phyloP scores from a whole-genome alignment of 2,888 invertebrate genomes.

The Creontiades dilutus region DNA sequence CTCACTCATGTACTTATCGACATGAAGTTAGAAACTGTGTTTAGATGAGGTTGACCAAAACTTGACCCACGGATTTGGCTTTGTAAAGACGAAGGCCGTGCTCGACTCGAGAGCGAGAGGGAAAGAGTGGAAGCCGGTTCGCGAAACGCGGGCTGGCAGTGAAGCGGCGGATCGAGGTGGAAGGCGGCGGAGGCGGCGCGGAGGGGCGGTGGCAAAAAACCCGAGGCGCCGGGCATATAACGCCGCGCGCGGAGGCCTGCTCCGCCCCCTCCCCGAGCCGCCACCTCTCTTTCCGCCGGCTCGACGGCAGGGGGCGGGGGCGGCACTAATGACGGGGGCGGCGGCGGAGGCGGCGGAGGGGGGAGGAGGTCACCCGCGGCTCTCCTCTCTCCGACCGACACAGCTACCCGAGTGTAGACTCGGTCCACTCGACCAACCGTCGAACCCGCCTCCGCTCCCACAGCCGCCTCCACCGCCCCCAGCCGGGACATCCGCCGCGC shows the following conservation, averaged over 20 bases:
- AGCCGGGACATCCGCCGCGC: neutral
- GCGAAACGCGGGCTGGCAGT: conserved; percentile 50
- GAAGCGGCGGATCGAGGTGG: conserved; percentile 52
- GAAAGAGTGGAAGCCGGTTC: conserved; percentile 53
- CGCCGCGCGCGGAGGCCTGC: conserved; percentile 71
- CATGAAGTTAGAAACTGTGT: too few relatives aligned
- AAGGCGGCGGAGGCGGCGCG: conserved; percentile 49
- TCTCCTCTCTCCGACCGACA: conserved; percentile 71
- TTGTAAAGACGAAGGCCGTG: too few relatives aligned
- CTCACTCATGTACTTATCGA: too few relatives aligned
- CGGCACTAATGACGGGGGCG: conserved; percentile 75
- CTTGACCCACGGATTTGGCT: too few relatives aligned
- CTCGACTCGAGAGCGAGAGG: conserved; percentile 54
- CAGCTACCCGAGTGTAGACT: conserved; percentile 59
- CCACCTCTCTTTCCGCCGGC: neutral
- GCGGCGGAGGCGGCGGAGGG: conserved; percentile 71
- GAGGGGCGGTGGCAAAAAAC: conserved; percentile 71
- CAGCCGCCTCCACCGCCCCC: neutral
- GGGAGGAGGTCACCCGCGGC: conserved; percentile 74
- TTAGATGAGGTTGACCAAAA: too few relatives aligned
- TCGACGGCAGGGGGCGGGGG: conserved; percentile 61
- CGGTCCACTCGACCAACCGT: conserved; percentile 64
- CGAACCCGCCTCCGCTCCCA: neutral
- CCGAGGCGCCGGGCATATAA: conserved; percentile 74
- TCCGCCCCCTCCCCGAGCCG: neutral